Evolutionary conservation across 35 echinoderm and acorn worm species (phyloP).

Genomic region (Stichopus chloronotus): DNA sequence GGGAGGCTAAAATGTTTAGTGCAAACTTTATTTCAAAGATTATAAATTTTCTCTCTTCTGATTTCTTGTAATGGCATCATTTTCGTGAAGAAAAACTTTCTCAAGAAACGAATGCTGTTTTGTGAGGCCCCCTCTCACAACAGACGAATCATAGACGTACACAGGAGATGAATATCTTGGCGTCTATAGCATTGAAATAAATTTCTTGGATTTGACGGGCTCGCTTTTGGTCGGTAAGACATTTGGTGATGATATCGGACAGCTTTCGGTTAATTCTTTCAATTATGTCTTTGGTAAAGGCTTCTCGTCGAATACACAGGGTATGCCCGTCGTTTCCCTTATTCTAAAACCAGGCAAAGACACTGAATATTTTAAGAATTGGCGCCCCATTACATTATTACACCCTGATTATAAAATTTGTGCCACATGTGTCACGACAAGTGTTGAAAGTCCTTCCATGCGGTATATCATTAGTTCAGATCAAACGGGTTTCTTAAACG

Average conservation of each 20-base stretch:
- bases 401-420: not conserved
- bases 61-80: too few relatives aligned
- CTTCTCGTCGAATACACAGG: not conserved
- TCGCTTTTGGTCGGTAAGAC: not conserved
- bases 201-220: too few relatives aligned
- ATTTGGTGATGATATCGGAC: not conserved
- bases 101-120: too few relatives aligned
- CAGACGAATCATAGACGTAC: too few relatives aligned
- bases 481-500: not conserved
- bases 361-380: not conserved
- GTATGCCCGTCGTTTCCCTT: not conserved
- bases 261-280: not conserved
- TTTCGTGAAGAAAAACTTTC: too few relatives aligned
- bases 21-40: too few relatives aligned
- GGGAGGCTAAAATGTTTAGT: too few relatives aligned
- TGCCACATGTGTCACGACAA: not conserved
- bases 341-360: slow-evolving; percentile 6
- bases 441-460: not conserved
- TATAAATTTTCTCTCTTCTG: too few relatives aligned
- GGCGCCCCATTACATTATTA: not conserved
- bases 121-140: too few relatives aligned
- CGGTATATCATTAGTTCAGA: not conserved
- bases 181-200: too few relatives aligned
- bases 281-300: not conserved
- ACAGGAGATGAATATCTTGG: too few relatives aligned